Percentiles rank a stretch among this genome's conserved stretches.
Evolutionary conservation across 2,797 vertebrate genomes (phyloP).

Genomic region (Hafferia zeledoni): DNA sequence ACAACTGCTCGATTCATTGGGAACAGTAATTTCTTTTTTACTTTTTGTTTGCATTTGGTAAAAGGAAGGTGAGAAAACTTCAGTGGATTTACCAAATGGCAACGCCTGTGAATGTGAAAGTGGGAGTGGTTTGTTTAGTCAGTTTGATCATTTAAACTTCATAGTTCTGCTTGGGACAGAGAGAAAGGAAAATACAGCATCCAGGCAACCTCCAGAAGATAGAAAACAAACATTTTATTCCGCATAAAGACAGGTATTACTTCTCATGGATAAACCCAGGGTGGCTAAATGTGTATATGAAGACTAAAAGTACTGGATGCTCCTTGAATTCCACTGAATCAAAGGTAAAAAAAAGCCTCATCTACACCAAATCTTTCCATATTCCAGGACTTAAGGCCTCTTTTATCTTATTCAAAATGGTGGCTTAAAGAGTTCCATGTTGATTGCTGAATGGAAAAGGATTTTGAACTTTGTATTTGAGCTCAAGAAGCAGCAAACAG

Average conservation of each 20-base stretch:
- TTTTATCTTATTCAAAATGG: not conserved
- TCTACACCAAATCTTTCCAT: not conserved
- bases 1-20: not conserved
- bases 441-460: not conserved
- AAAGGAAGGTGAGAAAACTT: not conserved
- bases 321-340: not conserved
- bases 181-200: not conserved
- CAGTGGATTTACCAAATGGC: not conserved
- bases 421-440: accelerated
- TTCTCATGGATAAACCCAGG: not conserved
- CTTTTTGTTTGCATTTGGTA: not conserved
- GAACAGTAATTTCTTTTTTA: not conserved
- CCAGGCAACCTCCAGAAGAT: not conserved
- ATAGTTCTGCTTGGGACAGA: not conserved
- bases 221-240: not conserved
- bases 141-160: not conserved
- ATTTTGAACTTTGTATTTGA: not conserved
- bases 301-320: not conserved
- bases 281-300: not conserved
- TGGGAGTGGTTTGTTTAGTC: not conserved
- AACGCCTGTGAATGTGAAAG: accelerated
- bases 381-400: not conserved
- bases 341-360: not conserved
- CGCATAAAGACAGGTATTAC: not conserved
- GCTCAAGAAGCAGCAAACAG: not conserved